Base-by-base conservation (phyloP, 2,797 vertebrate genomes). In the Rhabdomys pumilio region DNA sequence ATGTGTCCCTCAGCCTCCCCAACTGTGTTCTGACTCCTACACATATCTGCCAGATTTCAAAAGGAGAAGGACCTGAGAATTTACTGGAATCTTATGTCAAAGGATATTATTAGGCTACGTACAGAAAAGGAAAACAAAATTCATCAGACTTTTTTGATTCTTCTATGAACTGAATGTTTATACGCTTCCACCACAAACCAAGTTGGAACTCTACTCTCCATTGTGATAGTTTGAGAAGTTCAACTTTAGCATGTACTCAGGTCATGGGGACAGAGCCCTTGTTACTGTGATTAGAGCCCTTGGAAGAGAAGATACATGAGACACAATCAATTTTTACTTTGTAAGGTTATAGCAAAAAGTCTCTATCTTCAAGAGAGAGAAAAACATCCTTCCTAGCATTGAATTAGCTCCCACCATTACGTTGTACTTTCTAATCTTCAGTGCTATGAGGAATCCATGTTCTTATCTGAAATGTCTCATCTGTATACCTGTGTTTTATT, bases 141-240 rank as follows among this genome's bases (percentile, higher is more conserved):
- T 76, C 55, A n/a, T 76, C 63, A 57, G 87, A 44, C 50, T 65
- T 86, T 73, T 89, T 92, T 72, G 41, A 91, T 53, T 87, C 24
- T 76, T 50, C 50, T 83, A 29, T 3, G 10, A n/a, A 59, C 41
- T n/a, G 12, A 82, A 59, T 44, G 11, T 59, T 34, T 87, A 26
- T n/a, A 26, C 6, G 24, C 13, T 44, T 12, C 12, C 7, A 38
- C 10, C 5, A 19, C 61, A 69, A 44, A 53, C 20, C 15, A 31
- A 26, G 10, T 34, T 44, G 44, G 55, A n/a, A 24, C 8, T 41
- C 50, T 53, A 41, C 14, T 93, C 7, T 12, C 31, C 22, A n/a
- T 14, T 38, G 57, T 80, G 38, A 50, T 41, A n/a, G 19, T 82
- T 26, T 67, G 55, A 17, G 24, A n/a, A 72, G 29, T 26, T 81